phyloP scores from a whole-genome alignment of 2,888 invertebrate species.

The Ptilodon capucinus region DNA sequence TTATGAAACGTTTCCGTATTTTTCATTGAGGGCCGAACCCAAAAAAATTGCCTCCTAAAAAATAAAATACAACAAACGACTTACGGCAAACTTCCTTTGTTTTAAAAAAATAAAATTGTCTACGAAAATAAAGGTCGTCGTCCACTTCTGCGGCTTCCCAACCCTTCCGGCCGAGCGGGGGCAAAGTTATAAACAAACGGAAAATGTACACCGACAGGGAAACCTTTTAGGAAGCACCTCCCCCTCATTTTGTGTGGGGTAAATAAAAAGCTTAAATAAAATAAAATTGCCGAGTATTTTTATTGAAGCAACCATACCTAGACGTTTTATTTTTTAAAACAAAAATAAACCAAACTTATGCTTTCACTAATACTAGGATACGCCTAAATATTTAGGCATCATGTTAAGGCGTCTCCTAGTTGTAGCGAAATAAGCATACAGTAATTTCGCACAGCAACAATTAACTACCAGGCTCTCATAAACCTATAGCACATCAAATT shows the following conservation, averaged over 20 bases:
- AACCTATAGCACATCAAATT: slow-evolving; percentile 46
- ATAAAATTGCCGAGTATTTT: slow-evolving; percentile 5
- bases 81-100: not conserved
- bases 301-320: no score
- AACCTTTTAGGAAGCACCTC: slow-evolving; percentile 77
- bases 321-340: no score
- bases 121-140: slow-evolving; percentile 35
- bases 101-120: slow-evolving; percentile 22
- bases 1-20: no score
- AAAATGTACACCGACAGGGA: slow-evolving; percentile 65
- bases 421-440: not conserved
- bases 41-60: not conserved
- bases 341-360: no score
- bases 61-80: not conserved
- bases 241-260: slow-evolving; percentile 43
- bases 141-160: slow-evolving; percentile 64
- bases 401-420: not conserved
- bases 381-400: no score
- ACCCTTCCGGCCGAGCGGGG: slow-evolving; percentile 53
- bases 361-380: no score
- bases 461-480: slow-evolving; percentile 42
- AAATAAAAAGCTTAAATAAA: slow-evolving; percentile 65
- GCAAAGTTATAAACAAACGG: slow-evolving; percentile 42
- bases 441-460: slow-evolving; percentile 6
- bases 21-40: no score